A percentile compares a stretch with the other conserved stretches of the same genome.
Evolutionary conservation across 2,113 vertebrate species (phyloP).

Genomic region (Indicator maculatus): DNA sequence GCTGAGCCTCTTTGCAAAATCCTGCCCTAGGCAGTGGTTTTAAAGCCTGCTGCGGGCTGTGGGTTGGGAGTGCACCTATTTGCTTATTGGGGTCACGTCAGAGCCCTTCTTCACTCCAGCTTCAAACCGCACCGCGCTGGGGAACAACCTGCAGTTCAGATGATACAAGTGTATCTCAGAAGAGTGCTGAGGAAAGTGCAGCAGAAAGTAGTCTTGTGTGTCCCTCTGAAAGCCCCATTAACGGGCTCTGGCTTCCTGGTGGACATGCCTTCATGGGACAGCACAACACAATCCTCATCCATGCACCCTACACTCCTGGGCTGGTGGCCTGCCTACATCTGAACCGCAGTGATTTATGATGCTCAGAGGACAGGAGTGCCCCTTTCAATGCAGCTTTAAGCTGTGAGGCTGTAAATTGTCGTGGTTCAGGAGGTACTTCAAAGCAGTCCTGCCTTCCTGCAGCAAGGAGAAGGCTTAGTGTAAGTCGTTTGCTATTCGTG

Average conservation of each 20-base stretch:
- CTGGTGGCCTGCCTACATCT: neutral
- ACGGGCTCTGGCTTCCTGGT: constrained; percentile 46
- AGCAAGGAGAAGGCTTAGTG: constrained; percentile 36
- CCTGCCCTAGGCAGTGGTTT: neutral
- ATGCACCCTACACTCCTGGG: constrained; percentile 18
- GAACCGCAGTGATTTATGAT: neutral
- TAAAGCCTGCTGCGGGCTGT: neutral
- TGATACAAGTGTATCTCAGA: constrained; percentile 3
- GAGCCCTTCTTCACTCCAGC: constrained; percentile 8
- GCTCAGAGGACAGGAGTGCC: neutral
- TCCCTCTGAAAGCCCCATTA: constrained; percentile 63
- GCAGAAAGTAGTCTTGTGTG: constrained; percentile 53
- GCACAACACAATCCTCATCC: constrained; percentile 62
- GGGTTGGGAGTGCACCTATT: neutral
- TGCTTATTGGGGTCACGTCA: neutral
- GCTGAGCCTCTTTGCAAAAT: neutral
- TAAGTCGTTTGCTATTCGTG: constrained; percentile 52
- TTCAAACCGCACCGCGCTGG: neutral
- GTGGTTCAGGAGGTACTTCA: constrained; percentile 52
- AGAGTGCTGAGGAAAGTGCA: neutral
- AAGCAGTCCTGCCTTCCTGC: constrained; percentile 35
- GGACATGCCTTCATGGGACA: constrained; percentile 14
- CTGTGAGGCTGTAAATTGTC: constrained; percentile 67
- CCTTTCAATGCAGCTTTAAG: constrained; percentile 13
- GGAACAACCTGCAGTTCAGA: constrained; percentile 32